These are phyloP conservation scores for Ethmia dodecea DNA, from an alignment of 2,888 invertebrate species.

Conservation along the genomic window DNA sequence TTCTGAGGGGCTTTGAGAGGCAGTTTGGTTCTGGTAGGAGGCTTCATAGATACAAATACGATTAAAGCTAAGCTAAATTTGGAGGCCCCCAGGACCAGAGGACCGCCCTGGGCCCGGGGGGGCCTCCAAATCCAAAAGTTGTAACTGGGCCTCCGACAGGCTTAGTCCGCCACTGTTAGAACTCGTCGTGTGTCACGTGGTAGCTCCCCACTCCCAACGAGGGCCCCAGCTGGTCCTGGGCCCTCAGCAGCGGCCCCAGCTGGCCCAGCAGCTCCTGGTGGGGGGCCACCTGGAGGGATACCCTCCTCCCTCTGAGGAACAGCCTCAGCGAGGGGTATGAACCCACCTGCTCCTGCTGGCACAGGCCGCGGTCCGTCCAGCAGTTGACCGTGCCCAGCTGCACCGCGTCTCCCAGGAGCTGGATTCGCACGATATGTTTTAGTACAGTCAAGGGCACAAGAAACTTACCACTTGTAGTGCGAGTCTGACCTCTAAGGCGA, in stretches of 20 bases:
- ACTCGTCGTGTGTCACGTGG: slow-evolving; percentile 50
- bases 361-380: slow-evolving; percentile 50
- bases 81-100: too few relatives aligned
- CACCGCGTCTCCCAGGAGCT: slow-evolving; percentile 53
- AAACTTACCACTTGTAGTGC: too few relatives aligned
- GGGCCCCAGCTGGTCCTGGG: slow-evolving; percentile 37
- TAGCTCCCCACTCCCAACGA: slow-evolving; percentile 29
- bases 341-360: slow-evolving; percentile 57
- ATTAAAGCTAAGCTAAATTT: too few relatives aligned
- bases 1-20: too few relatives aligned
- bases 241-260: slow-evolving; percentile 39
- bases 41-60: too few relatives aligned
- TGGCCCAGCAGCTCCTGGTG: slow-evolving; percentile 36
- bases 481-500: too few relatives aligned
- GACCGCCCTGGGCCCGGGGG: too few relatives aligned
- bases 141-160: too few relatives aligned
- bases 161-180: slow-evolving; percentile 31
- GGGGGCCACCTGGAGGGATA: slow-evolving; percentile 39
- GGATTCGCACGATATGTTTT: too few relatives aligned
- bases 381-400: slow-evolving; percentile 66
- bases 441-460: too few relatives aligned
- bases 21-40: too few relatives aligned
- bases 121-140: too few relatives aligned
- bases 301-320: slow-evolving; percentile 44
- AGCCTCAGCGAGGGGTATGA: slow-evolving; percentile 58